Evolutionary conservation across 2,888 invertebrate genomes (phyloP), one percentile per base, ranked within the genome.

Genomic region (Eupithecia centaureata): DNA sequence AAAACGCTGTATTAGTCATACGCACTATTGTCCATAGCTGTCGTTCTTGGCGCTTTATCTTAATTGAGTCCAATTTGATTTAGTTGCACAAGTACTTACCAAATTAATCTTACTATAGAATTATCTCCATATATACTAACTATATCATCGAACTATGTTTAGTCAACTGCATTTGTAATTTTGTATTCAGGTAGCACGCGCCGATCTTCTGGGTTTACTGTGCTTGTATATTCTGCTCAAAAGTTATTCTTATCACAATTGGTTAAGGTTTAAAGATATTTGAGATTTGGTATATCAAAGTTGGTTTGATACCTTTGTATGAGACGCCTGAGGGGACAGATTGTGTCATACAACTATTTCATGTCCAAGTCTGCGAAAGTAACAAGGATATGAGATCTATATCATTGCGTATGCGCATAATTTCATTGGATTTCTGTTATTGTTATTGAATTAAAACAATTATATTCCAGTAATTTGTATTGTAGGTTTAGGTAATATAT

Each of bases 11-110:
- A 87, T 91, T 91, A 90, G 91, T 91, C 91, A 91, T 86, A 77
- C 74, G 76, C 70, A 72, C 76, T 84, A 91, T 91, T 92, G 91
- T 91, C 86, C 84, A 80, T 79, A 82, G 87, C 90, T 89, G 91
- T 91, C 90, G 84, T 84, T 84, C 82, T 80, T 80, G 81, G 82
- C 82, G 88, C 89, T 90, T 91, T 92, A 92, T 92, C 92, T 92
- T 92, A 92, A 92, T 92, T 92, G 92, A 91, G 90, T 89, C 83
- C 86, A 84, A 86, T 91, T 92, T 92, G 91, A 92, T 92, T 92
- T 91, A 91, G 86, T 90, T 82, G 84, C 82, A 79, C 85, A 82
- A 82, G 80, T 76, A 76, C 76, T 77, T 70, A 76, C 86, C 76
- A 83, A 86, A 73, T 81, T 82, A 80, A 63, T 72, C 78, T 79